Evolutionary conservation across 23 tunicate species (phyloP).

Genomic region (Clavelina lepadiformis): DNA sequence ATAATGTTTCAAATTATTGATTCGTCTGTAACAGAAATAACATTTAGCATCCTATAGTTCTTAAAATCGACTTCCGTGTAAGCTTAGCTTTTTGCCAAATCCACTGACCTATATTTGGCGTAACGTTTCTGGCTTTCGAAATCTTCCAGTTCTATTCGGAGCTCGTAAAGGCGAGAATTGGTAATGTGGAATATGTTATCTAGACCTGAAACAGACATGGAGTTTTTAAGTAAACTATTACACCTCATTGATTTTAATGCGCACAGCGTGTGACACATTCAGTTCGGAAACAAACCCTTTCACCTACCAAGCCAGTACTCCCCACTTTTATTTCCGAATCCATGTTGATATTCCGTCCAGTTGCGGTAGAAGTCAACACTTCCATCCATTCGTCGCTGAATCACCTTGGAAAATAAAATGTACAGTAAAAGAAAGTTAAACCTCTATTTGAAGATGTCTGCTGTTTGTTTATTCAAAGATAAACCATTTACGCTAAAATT

Average conservation of each 20-base stretch:
- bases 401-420: slow-evolving; percentile 1
- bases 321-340: slow-evolving; percentile 1
- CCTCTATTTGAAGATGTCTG: too few species aligned
- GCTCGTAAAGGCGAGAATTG: background rate
- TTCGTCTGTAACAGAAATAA: too few species aligned
- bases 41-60: background rate
- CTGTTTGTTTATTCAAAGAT: too few species aligned
- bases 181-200: slow-evolving; percentile 12
- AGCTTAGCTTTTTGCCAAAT: background rate
- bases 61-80: background rate
- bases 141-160: slow-evolving; percentile 30
- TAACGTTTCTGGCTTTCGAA: slow-evolving; percentile 22
- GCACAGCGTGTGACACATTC: too few species aligned
- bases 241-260: too few species aligned
- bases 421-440: too few species aligned
- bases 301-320: slow-evolving; percentile 5
- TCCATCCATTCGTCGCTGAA: slow-evolving; percentile 3
- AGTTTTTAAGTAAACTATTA: background rate
- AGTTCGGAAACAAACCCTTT: too few species aligned
- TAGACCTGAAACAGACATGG: slow-evolving; percentile 2
- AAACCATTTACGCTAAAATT: too few species aligned
- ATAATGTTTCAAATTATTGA: too few species aligned
- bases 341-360: background rate
- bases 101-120: slow-evolving; percentile 23
- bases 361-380: background rate